Percentiles rank a stretch among this genome's conserved stretches.
Evolutionary conservation across 2,888 invertebrate species (phyloP).

Genomic region (Meiosimyza platycephala): DNA sequence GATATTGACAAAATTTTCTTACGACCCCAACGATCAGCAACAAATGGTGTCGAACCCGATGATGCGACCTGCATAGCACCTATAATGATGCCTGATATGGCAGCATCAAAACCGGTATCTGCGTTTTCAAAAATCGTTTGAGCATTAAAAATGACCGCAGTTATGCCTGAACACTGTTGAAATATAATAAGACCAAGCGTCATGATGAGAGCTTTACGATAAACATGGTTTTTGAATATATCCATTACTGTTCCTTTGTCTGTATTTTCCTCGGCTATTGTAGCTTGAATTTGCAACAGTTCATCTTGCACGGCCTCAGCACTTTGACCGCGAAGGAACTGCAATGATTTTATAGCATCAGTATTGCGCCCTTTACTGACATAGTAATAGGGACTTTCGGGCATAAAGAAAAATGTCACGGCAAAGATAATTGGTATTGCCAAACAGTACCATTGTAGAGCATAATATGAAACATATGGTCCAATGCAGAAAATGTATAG

Average conservation of each 20-base stretch:
- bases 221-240: slow-evolving; percentile 74
- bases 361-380: slow-evolving; percentile 70
- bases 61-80: slow-evolving; percentile 77
- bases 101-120: slow-evolving; percentile 72
- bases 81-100: slow-evolving; percentile 79
- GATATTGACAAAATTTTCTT: slow-evolving; percentile 79
- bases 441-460: slow-evolving; percentile 75
- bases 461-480: slow-evolving; percentile 76
- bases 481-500: slow-evolving; percentile 78
- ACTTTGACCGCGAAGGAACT: slow-evolving; percentile 75
- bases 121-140: slow-evolving; percentile 78
- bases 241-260: slow-evolving; percentile 68
- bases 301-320: slow-evolving; percentile 74
- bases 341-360: slow-evolving; percentile 75
- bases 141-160: slow-evolving; percentile 84
- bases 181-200: slow-evolving; percentile 80
- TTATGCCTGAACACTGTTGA: slow-evolving; percentile 87
- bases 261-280: slow-evolving; percentile 66
- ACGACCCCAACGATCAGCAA: slow-evolving; percentile 83
- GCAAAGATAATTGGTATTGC: slow-evolving; percentile 73
- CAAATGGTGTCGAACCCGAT: slow-evolving; percentile 77
- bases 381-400: slow-evolving; percentile 83
- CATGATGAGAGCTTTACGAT: slow-evolving; percentile 81
- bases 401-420: slow-evolving; percentile 76
- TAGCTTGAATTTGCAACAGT: slow-evolving; percentile 72